Evolutionary conservation across 2,797 vertebrate genomes (phyloP).

Genomic region (Brachymystax lenok): DNA sequence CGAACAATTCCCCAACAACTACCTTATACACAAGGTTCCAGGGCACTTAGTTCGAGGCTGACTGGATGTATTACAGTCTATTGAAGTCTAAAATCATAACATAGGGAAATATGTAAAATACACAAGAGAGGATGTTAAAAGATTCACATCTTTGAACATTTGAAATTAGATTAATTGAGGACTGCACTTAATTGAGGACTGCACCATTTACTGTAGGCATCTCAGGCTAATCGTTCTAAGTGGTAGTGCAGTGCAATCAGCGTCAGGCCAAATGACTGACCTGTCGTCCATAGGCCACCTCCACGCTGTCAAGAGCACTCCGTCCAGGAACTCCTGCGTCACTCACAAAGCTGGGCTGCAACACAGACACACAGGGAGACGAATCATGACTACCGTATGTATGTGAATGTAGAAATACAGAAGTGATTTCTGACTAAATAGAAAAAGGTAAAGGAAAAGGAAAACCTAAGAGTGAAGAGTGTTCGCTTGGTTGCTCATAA

Average conservation of each 20-base stretch:
- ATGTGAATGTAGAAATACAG: neutral
- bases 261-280: constrained; percentile 61
- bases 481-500: constrained; percentile 15
- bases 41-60: neutral
- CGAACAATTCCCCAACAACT: too few relatives aligned
- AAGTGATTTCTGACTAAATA: neutral
- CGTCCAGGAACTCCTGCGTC: constrained; percentile 86
- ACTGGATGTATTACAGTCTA: neutral
- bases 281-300: constrained; percentile 95
- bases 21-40: neutral
- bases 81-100: neutral
- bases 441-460: neutral
- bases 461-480: neutral
- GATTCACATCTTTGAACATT: neutral
- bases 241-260: neutral
- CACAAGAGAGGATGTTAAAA: neutral
- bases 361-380: constrained; percentile 22
- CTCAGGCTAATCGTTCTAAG: neutral
- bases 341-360: constrained; percentile 87
- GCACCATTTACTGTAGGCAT: neutral
- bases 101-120: neutral
- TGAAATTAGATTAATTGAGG: neutral
- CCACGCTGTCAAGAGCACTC: constrained; percentile 90
- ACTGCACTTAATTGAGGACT: too few relatives aligned
- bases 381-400: constrained; percentile 3